These are phyloP conservation scores for Syngnathus floridae DNA, from an alignment of 2,113 vertebrate genomes.

Conservation along the genomic window DNA sequence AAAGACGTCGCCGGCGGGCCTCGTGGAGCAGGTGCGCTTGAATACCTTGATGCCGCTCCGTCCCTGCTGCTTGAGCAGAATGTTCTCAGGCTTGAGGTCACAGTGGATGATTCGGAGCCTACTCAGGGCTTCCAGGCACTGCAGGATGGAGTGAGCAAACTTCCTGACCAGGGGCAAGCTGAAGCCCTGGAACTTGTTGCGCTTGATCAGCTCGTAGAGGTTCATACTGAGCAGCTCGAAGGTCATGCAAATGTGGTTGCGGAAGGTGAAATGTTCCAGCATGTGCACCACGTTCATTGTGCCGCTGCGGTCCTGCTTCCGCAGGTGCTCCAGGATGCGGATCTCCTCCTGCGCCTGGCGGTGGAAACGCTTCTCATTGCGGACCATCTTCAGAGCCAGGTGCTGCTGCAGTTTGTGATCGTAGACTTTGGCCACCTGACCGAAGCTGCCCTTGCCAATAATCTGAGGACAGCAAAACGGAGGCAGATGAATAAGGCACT, in stretches of 20 bases:
- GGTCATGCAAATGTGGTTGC: constrained; percentile 97
- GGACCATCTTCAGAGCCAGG: constrained; percentile 94
- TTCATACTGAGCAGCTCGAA: constrained; percentile 97
- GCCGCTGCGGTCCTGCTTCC: constrained; percentile 91
- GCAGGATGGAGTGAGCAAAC: constrained; percentile 95
- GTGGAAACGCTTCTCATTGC: constrained; percentile 95
- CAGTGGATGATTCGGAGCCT: constrained; percentile 95
- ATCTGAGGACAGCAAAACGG: constrained; percentile 71
- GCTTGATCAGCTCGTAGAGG: constrained; percentile 96
- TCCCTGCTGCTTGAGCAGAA: constrained; percentile 94
- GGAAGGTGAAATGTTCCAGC: constrained; percentile 96
- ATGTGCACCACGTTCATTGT: constrained; percentile 97
- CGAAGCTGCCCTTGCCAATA: constrained; percentile 97
- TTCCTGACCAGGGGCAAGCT: constrained; percentile 91
- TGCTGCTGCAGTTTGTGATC: constrained; percentile 94
- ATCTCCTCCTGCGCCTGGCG: constrained; percentile 96
- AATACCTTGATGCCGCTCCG: constrained; percentile 91
- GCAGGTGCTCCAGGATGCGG: constrained; percentile 92
- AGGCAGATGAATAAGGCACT: not conserved
- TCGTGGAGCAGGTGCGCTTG: not conserved
- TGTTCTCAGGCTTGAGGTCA: constrained; percentile 97
- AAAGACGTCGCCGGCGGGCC: too few relatives aligned
- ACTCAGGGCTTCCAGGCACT: constrained; percentile 88
- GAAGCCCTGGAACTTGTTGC: constrained; percentile 98
- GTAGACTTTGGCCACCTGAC: constrained; percentile 94